Percentiles rank a stretch among this genome's conserved stretches.
Conservation (phyloP, 2,113 vertebrate species). For the Macrotis lagotis region DNA sequence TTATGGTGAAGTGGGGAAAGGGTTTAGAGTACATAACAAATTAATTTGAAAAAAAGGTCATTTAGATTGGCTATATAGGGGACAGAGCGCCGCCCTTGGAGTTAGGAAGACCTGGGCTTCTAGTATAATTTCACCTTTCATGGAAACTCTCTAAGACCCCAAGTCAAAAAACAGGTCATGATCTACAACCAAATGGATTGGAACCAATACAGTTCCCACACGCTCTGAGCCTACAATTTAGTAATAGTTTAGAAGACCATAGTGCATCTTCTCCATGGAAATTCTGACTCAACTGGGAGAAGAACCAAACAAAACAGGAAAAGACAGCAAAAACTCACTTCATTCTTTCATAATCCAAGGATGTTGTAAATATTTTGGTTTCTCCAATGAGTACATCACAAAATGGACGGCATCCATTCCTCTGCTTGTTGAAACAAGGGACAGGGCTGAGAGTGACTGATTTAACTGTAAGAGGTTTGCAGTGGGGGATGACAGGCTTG, state of each 20-base stretch:
- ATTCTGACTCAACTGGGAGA: neutral
- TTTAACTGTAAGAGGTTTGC: constrained; percentile 94
- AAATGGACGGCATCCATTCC: constrained; percentile 97
- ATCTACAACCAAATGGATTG: neutral
- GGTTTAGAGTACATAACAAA: neutral
- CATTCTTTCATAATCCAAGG: constrained; percentile 97
- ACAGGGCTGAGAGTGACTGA: constrained; percentile 93
- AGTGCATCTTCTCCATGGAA: neutral
- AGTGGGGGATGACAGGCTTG: constrained; percentile 94
- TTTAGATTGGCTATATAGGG: too few relatives aligned
- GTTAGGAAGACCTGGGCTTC: neutral
- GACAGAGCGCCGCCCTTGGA: neutral
- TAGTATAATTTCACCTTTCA: neutral
- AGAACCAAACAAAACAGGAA: neutral
- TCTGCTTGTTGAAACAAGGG: constrained; percentile 98
- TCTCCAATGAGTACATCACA: constrained; percentile 97
- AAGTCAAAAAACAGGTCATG: neutral
- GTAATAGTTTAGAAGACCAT: neutral
- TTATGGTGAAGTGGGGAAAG: neutral
- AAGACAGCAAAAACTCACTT: constrained; percentile 84
- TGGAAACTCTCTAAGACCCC: neutral
- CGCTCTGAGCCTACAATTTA: neutral
- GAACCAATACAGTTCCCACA: neutral
- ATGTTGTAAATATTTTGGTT: constrained; percentile 95
- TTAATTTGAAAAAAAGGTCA: neutral